phyloP scores from a whole-genome alignment of 2,888 invertebrate species.

The Pycnomerus fuliginosus region DNA sequence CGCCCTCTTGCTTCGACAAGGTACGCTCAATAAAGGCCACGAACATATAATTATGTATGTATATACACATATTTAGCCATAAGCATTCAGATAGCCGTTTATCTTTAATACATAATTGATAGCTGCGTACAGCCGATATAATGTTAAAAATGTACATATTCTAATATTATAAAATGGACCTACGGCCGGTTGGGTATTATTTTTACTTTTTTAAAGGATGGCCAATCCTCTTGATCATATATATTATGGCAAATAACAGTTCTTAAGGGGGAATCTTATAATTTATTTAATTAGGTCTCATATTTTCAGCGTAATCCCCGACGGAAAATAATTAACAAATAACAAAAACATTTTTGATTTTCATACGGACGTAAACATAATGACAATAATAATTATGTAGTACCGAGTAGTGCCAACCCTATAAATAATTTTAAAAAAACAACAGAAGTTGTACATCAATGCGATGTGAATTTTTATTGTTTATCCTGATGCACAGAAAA shows the following conservation, averaged over 20 bases:
- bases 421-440: too few relatives aligned
- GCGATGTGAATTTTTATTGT: too few relatives aligned
- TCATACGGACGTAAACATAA: background rate
- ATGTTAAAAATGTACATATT: slow-evolving; percentile 53
- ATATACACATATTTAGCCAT: slow-evolving; percentile 55
- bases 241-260: slow-evolving; percentile 43
- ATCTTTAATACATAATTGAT: slow-evolving; percentile 56
- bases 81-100: slow-evolving; percentile 54
- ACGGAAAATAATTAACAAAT: background rate
- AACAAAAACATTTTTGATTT: background rate
- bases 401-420: too few relatives aligned
- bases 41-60: slow-evolving; percentile 55
- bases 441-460: too few relatives aligned
- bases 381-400: background rate
- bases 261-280: slow-evolving; percentile 37
- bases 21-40: slow-evolving; percentile 50
- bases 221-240: slow-evolving; percentile 37
- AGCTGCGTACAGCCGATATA: slow-evolving; percentile 52
- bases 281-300: slow-evolving; percentile 41
- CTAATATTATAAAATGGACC: slow-evolving; percentile 39
- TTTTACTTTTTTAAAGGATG: slow-evolving; percentile 32
- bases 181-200: slow-evolving; percentile 28
- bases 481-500: too few relatives aligned
- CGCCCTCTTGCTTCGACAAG: slow-evolving; percentile 36
- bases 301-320: background rate